Base-by-base conservation (phyloP, 2,888 invertebrate species). In the Chaetogeoica ovagalla region DNA sequence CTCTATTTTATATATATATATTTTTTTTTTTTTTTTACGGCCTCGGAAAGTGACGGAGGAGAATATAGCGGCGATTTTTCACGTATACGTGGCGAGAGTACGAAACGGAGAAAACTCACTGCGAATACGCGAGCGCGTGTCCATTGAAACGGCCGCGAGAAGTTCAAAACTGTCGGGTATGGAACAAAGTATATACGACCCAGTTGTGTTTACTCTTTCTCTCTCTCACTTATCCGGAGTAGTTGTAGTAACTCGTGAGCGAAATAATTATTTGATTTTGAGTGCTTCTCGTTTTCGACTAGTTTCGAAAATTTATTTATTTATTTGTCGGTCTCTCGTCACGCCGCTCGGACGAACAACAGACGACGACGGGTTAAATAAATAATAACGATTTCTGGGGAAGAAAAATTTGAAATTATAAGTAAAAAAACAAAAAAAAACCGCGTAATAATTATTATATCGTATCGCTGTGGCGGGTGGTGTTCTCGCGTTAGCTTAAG, bases 31-130 rank as follows among this genome's bases (percentile, higher is more conserved):
- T 69, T 69, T 75, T 77, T 77, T 77, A 76, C 76, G 52, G 48
- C 69, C 17, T 17, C 52, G 60, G 69, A 60, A 57, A n/a, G 21
- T 6, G 11, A 6, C 30, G 9, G 55, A 55, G 4, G 39, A 39
- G 37, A 68, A 62, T 19, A 60, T 37, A 52, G 69, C 39, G 43
- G 60, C 69, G 77, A 77, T 77, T 77, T 77, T 77, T 77, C 77
- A 77, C 69, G 77, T 48, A 77, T 77, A 77, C 77, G 77, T 77
- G 77, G 69, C 17, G 60, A n/a, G 77, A 69, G 69, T 77, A 77
- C 77, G 74, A 37, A 77, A 69, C 48, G 21, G 43, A 59, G 43
- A 21, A 23, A 59, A 60, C 60, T 48, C 48, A 21, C 69, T n/a
- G 9, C 43, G 73, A 62, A 5, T 19, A 52, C 66, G 9, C 43